Evolutionary conservation across 2,113 vertebrate genomes (phyloP).

Genomic region (Fulica atra): DNA sequence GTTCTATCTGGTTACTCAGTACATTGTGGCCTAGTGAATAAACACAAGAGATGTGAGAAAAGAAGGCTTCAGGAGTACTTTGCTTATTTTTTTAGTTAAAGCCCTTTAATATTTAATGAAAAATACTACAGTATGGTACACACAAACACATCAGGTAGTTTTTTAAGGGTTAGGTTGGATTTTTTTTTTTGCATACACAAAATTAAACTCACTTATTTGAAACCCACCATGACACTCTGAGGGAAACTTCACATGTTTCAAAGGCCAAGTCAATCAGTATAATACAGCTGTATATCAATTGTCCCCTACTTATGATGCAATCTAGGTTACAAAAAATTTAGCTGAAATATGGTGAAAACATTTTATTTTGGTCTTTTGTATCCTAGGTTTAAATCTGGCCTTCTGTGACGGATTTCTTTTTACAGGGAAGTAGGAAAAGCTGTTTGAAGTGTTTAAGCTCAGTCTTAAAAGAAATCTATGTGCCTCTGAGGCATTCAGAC

Average conservation of each 20-base stretch:
- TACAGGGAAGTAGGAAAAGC: neutral
- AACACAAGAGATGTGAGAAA: neutral
- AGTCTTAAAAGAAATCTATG: constrained; percentile 9
- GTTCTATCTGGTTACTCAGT: neutral
- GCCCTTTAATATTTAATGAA: neutral
- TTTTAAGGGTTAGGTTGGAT: neutral
- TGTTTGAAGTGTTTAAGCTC: neutral
- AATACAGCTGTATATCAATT: neutral
- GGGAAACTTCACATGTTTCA: neutral
- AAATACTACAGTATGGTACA: neutral
- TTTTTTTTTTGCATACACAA: neutral
- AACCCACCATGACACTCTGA: neutral
- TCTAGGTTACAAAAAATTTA: neutral
- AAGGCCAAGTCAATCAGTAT: neutral
- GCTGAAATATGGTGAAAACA: neutral
- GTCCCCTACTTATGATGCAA: neutral
- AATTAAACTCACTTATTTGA: neutral
- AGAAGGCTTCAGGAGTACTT: neutral
- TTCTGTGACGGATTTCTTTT: neutral
- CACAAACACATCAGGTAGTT: fast-evolving
- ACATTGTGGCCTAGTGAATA: fast-evolving
- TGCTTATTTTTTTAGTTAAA: neutral
- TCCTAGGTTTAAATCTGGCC: neutral
- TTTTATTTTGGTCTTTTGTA: neutral
- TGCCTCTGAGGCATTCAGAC: neutral